Percentiles rank a stretch among this genome's conserved stretches.
These are phyloP conservation scores for Peucedramus taeniatus DNA, from an alignment of 2,113 vertebrate genomes.

Conservation along the genomic window DNA sequence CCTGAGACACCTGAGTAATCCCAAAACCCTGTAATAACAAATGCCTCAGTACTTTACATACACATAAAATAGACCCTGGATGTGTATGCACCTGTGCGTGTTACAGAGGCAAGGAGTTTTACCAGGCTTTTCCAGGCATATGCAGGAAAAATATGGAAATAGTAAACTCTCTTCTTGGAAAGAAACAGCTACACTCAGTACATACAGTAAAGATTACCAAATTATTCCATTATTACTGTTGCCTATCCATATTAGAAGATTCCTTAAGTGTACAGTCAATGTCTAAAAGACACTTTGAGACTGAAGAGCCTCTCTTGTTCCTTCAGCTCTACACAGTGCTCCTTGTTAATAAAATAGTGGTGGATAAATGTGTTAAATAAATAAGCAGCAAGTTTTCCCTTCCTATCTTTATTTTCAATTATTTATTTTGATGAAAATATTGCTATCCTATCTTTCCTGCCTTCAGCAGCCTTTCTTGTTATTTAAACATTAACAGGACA, in stretches of 20 bases:
- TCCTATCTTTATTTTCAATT: neutral
- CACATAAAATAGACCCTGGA: neutral
- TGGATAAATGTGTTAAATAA: neutral
- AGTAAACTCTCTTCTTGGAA: neutral
- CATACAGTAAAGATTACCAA: neutral
- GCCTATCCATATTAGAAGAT: neutral
- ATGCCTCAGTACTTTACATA: neutral
- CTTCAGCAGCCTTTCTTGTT: neutral
- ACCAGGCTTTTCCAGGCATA: neutral
- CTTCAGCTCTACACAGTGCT: neutral
- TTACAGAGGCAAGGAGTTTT: neutral
- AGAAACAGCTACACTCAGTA: neutral
- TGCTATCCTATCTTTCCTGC: neutral
- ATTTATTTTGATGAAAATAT: neutral
- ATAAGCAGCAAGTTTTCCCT: neutral
- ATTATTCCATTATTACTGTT: neutral
- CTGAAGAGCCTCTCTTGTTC: neutral
- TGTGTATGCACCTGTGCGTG: rapidly evolving
- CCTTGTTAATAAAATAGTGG: neutral
- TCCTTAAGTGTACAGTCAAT: neutral
- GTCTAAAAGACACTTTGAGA: neutral
- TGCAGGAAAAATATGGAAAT: neutral
- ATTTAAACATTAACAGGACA: neutral
- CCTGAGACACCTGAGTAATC: neutral
- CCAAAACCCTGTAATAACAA: neutral